Base-by-base conservation (phyloP, 2,113 vertebrate genomes). In the Phoenicopterus ruber region DNA sequence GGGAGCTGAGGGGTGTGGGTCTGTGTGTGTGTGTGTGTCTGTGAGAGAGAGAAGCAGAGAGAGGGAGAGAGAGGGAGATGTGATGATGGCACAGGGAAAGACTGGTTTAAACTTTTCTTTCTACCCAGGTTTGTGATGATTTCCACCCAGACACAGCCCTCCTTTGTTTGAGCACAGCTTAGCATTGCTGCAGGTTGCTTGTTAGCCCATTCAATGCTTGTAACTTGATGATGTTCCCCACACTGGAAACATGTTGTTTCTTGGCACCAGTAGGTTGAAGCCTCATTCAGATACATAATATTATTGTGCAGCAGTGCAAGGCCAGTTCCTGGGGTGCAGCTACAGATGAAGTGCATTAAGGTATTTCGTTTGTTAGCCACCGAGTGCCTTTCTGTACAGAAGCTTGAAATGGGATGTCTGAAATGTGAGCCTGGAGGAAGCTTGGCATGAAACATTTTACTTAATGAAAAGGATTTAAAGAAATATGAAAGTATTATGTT, bases 401-500 rank as follows among this genome's bases (percentile, higher is more conserved):
- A 97, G 82, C 83, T 79, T 93, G 77, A 95, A 94, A 81, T 10
- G 50, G 47, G 85, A 91, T 76, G 78, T 79, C 92, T 97, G 95
- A 97, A 97, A 96, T 74, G 29, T 85, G 95, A 98, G 83, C 96
- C 88, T 46, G 46, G 61, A 96, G 90, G 72, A 97, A 90, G 79
- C 72, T 94, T 96, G 96, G 93, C 93, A 95, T 82, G 86, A 92
- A 97, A 92, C 54, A 46, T 91, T 95, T 97, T 78, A 82, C 88
- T 97, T 95, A 96, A 97, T 95, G 95, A 97, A 97, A 97, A 95
- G 78, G 89, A 95, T 97, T 88, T 93, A 76, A 97, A 93, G 89
- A 98, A 97, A 97, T 90, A 92, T 79, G 58, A 84, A 97, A 87
- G 84, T 71, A 96, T 95, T 97, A 95, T 47, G 34, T 91, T 96